These are phyloP conservation scores for Amblyjoppa fuscipennis DNA, from an alignment of 2,888 invertebrate genomes.

Conservation along the genomic window DNA sequence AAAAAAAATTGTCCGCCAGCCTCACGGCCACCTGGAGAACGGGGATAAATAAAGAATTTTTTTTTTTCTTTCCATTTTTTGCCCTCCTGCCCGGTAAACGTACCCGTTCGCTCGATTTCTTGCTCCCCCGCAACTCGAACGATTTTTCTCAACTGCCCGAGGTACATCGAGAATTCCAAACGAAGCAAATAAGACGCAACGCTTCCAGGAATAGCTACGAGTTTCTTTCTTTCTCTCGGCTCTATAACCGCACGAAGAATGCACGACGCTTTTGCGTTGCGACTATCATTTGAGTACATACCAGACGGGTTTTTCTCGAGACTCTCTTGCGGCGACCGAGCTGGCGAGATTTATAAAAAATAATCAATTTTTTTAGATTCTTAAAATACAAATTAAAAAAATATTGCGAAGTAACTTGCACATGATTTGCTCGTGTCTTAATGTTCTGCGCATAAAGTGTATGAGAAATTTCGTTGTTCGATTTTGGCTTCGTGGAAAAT, in stretches of 20 bases:
- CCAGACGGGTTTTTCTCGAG: background rate
- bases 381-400: too few relatives aligned
- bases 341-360: too few relatives aligned
- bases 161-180: slow-evolving; percentile 44
- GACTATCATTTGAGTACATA: background rate
- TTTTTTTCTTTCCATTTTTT: slow-evolving; percentile 34
- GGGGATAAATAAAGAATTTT: slow-evolving; percentile 54
- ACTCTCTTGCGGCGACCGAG: background rate
- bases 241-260: slow-evolving; percentile 37
- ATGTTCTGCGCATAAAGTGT: background rate
- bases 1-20: slow-evolving; percentile 50
- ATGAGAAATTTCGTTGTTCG: too few relatives aligned
- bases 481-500: too few relatives aligned
- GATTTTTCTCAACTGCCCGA: slow-evolving; percentile 16
- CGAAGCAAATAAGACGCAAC: slow-evolving; percentile 50
- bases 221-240: slow-evolving; percentile 29
- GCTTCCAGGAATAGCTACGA: slow-evolving; percentile 34
- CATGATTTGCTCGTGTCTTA: too few relatives aligned
- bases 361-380: too few relatives aligned
- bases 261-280: background rate
- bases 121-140: slow-evolving; percentile 31
- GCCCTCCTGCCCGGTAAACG: slow-evolving; percentile 20
- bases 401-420: too few relatives aligned
- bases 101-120: slow-evolving; percentile 44
- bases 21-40: slow-evolving; percentile 25